Evolutionary conservation across 2,113 vertebrate species (phyloP).

Genomic region (Mungos mungo): DNA sequence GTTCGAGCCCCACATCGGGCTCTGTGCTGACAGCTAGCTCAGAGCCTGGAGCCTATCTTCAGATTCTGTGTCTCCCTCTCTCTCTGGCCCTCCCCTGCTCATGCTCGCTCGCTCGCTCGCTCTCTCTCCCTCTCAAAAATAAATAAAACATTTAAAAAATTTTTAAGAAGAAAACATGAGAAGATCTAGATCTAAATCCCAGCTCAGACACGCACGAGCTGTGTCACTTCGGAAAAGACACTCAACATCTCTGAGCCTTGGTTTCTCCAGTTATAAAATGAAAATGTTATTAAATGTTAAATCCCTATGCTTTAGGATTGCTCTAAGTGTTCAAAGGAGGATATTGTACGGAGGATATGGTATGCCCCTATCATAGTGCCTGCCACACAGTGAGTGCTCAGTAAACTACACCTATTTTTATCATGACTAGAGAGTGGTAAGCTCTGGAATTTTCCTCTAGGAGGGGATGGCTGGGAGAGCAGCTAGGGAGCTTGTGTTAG

Average conservation of each 20-base stretch:
- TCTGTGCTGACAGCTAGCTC: too few relatives aligned
- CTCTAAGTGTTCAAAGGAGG: neutral
- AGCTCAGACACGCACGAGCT: neutral
- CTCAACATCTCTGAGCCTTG: neutral
- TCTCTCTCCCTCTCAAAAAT: too few relatives aligned
- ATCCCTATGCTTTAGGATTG: neutral
- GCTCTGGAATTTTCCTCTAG: neutral
- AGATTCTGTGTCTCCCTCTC: too few relatives aligned
- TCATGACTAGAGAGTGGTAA: neutral
- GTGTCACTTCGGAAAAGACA: neutral
- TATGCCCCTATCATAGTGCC: neutral
- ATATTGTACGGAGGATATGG: accelerated
- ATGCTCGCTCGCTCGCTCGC: too few relatives aligned
- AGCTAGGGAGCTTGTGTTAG: neutral
- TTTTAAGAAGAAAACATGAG: neutral
- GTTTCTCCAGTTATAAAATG: neutral
- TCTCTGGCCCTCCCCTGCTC: too few relatives aligned
- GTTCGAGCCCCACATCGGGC: too few relatives aligned
- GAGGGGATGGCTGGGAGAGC: neutral
- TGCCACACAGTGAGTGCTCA: neutral
- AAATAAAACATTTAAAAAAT: too few relatives aligned
- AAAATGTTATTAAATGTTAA: neutral
- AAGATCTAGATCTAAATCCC: neutral
- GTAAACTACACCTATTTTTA: neutral
- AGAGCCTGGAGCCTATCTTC: too few relatives aligned